Conservation (phyloP, 1,140 invertebrate genomes). For the Temnothorax longispinosus region DNA sequence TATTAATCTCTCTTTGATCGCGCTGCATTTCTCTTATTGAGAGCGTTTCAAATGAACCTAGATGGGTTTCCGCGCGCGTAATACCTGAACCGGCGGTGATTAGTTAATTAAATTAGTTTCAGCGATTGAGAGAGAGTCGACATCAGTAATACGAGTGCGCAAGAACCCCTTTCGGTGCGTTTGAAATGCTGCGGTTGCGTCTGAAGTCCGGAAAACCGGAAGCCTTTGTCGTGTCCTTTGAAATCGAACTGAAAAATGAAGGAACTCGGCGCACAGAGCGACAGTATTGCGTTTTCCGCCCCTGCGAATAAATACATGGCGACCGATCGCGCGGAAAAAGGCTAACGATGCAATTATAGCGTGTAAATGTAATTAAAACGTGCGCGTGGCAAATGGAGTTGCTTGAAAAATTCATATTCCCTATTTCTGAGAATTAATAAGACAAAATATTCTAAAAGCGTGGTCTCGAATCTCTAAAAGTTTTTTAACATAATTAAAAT, state of each 20-base stretch:
- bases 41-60: constrained; percentile 30
- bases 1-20: background rate
- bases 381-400: background rate
- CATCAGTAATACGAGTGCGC: too few species aligned
- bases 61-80: constrained; percentile 24
- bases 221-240: constrained; percentile 41
- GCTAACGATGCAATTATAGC: constrained; percentile 25
- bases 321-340: constrained; percentile 29
- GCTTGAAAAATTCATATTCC: background rate
- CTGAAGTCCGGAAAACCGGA: constrained; percentile 55
- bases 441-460: background rate
- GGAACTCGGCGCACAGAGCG: background rate
- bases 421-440: too few species aligned
- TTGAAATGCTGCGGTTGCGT: constrained; percentile 21
- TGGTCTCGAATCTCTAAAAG: background rate
- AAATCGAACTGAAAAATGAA: constrained; percentile 63
- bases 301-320: background rate
- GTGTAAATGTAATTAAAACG: constrained; percentile 42
- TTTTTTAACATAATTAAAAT: background rate
- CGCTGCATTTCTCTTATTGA: constrained; percentile 13
- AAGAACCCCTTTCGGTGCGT: constrained; percentile 51
- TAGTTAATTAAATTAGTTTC: constrained; percentile 70
- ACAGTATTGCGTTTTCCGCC: constrained; percentile 25
- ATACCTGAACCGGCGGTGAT: constrained; percentile 56
- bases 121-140: constrained; percentile 18